phyloP scores from a whole-genome alignment of 1,140 invertebrate species.

The Coptotermes formosanus region DNA sequence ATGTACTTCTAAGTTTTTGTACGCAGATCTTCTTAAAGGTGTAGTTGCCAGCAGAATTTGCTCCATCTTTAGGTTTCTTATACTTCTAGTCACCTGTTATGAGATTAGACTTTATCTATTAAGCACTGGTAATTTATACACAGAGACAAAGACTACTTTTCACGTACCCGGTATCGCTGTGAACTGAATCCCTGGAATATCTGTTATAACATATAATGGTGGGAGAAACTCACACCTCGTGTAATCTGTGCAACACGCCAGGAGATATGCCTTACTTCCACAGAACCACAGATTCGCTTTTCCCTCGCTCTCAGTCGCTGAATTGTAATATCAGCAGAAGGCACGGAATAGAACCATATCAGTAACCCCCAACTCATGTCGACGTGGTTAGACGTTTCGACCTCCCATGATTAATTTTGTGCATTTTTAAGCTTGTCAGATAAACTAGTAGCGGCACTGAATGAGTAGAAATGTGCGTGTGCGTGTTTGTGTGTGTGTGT shows the following conservation, averaged over 20 bases:
- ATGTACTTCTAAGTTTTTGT: too few species aligned
- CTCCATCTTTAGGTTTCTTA: too few species aligned
- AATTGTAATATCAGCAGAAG: too few species aligned
- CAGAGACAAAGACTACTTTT: neutral
- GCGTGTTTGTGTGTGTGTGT: neutral
- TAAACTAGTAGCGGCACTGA: neutral
- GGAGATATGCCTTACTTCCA: neutral
- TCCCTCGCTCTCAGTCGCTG: neutral
- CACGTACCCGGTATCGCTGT: neutral
- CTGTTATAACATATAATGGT: neutral
- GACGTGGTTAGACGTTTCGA: neutral
- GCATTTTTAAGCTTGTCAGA: slow-evolving; percentile 5
- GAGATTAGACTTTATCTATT: too few species aligned
- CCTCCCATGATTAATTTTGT: neutral
- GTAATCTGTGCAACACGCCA: neutral
- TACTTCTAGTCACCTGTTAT: too few species aligned
- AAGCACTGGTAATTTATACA: too few species aligned
- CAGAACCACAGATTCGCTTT: neutral
- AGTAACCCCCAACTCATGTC: neutral
- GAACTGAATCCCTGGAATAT: neutral
- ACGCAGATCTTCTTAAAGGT: too few species aligned
- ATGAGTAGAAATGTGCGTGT: neutral
- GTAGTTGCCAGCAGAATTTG: too few species aligned
- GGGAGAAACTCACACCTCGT: neutral
- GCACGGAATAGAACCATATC: too few species aligned